Evolutionary conservation across 2,113 vertebrate genomes (phyloP).

Genomic region (Vombatus ursinus): DNA sequence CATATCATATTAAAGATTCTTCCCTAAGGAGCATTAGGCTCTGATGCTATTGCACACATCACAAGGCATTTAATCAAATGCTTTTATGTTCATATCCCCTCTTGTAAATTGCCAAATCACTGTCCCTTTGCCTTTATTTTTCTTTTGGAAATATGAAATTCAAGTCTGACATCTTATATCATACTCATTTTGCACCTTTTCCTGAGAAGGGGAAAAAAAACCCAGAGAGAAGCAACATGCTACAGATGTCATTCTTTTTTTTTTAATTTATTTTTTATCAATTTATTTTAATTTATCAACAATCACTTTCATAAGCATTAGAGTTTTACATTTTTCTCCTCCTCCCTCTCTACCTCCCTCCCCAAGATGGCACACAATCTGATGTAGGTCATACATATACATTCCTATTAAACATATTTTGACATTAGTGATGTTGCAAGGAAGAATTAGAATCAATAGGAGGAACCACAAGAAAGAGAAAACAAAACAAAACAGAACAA

Average conservation of each 20-base stretch:
- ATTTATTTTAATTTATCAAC: no score
- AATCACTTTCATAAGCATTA: no score
- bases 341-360: no score
- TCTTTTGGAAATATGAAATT: conserved; percentile 39
- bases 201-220: background rate
- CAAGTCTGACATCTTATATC: background rate
- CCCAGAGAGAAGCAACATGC: background rate
- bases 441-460: no score
- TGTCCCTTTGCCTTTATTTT: background rate
- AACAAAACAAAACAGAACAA: no score
- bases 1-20: background rate
- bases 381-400: no score
- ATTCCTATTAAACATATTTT: no score
- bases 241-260: background rate
- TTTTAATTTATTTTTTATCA: no score
- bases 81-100: background rate
- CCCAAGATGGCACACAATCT: no score
- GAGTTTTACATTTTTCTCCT: no score
- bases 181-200: background rate
- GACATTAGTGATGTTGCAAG: no score
- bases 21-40: background rate
- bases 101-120: background rate
- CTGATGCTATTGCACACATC: background rate
- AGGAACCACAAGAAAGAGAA: no score
- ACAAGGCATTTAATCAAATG: background rate